Evolutionary conservation across 2,797 vertebrate species (phyloP).

Genomic region (Diceros bicornis): DNA sequence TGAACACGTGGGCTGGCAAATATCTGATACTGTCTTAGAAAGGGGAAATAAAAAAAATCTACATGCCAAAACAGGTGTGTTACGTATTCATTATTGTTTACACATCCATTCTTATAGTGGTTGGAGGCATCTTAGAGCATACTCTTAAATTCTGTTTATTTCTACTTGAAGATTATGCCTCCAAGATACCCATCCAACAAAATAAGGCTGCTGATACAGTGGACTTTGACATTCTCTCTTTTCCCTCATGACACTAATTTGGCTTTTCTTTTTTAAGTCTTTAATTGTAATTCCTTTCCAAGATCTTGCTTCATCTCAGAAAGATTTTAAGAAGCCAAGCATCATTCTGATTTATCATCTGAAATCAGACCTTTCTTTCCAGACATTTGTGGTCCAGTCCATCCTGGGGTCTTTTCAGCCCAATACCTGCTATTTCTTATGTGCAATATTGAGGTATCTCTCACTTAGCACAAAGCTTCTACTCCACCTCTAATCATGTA

Average conservation of each 20-base stretch:
- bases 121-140: not conserved
- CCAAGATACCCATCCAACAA: not conserved
- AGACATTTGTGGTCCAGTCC: not conserved
- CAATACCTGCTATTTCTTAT: not conserved
- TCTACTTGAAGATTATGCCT: not conserved
- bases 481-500: not conserved
- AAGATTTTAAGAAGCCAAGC: constrained; percentile 1
- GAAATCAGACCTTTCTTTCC: not conserved
- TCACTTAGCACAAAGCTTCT: not conserved
- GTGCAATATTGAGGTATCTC: not conserved
- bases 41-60: not conserved
- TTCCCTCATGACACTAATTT: not conserved
- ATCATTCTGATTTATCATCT: not conserved
- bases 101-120: not conserved
- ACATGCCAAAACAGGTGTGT: not conserved
- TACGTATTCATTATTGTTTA: not conserved
- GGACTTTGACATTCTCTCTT: not conserved
- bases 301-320: not conserved
- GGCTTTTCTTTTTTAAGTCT: not conserved
- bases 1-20: not conserved
- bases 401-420: not conserved
- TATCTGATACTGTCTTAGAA: not conserved
- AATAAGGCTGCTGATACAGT: not conserved
- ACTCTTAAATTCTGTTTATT: not conserved
- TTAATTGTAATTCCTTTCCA: not conserved